Evolutionary conservation across 2,888 invertebrate genomes (phyloP), one percentile per base, ranked within the genome.

Genomic region (Ennomos fuscantarius): DNA sequence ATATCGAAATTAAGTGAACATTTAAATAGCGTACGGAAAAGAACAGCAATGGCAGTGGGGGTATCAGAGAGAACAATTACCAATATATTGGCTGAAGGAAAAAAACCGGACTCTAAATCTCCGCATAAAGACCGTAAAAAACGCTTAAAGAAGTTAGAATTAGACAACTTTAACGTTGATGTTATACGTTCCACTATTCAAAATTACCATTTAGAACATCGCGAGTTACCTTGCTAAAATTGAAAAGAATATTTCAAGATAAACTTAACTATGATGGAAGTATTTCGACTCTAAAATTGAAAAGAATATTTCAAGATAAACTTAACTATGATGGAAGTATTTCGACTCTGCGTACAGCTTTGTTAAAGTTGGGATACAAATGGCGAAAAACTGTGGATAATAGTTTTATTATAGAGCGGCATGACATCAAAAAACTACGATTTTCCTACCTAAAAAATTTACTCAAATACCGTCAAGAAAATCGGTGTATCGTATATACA

Each of bases 1-100:
- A n/a, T n/a, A n/a, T n/a, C n/a, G n/a, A n/a, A n/a, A n/a, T n/a
- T n/a, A n/a, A n/a, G n/a, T n/a, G n/a, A n/a, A n/a, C n/a, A n/a
- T n/a, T n/a, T n/a, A n/a, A 47, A 39, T 32, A 47, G 32, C 12
- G 39, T 32, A 9, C 32, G 8, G 48, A 52, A 41, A 52, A 52
- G 53, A 53, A 56, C 50, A 15, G 49, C 55, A n/a, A 37, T 53
- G 46, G 60, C 56, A 12, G 52, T 49, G 39, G 43, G 52, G 12
- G 46, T 56, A n/a, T 56, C 53, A 11, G 53, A 56, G 47, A 40
- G 13, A n/a, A 53, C 55, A 3, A 40, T 60, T 13, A 53, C 53
- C 8, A 52, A 32, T 37, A 43, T 60, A 36, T 50, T 60, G 24
- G 56, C 32, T 24, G 50, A 60, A 53, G 49, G 46, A 36, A 52